These are phyloP conservation scores for Geophilus truncorum DNA, from an alignment of 2,888 invertebrate species.

Conservation along the genomic window DNA sequence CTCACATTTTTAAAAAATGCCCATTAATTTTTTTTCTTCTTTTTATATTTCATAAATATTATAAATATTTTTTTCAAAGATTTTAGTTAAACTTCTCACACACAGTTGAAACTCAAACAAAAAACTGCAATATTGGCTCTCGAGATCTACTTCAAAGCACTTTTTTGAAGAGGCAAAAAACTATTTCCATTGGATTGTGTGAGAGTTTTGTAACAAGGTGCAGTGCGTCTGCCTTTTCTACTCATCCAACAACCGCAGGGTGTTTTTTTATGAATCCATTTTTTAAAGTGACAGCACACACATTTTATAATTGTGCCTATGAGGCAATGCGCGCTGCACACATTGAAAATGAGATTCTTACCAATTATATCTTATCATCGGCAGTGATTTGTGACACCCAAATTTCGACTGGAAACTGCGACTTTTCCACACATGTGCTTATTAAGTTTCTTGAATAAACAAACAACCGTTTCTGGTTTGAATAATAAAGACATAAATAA, in stretches of 20 bases:
- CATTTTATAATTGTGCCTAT: conserved; percentile 5
- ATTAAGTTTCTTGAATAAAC: not conserved
- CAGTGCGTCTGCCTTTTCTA: not conserved
- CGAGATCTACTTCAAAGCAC: not conserved
- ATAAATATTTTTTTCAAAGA: not conserved
- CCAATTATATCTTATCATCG: not conserved
- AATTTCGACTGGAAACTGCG: not conserved
- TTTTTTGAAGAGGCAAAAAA: not conserved
- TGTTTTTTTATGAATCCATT: conserved; percentile 4
- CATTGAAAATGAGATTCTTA: not conserved
- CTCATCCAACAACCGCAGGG: not conserved
- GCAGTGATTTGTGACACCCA: not conserved
- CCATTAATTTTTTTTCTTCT: too few species aligned
- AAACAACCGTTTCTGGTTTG: not conserved
- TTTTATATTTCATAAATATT: too few species aligned
- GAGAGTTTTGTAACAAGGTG: conserved; percentile 10
- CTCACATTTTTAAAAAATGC: too few species aligned
- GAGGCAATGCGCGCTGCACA: not conserved
- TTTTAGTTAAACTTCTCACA: not conserved
- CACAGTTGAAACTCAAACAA: not conserved
- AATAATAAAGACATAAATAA: not conserved
- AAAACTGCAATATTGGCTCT: not conserved
- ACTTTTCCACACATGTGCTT: not conserved
- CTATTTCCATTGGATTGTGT: not conserved
- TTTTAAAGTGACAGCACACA: conserved; percentile 10